These are phyloP conservation scores for Oxygymnocypris stewartii DNA, from an alignment of 2,113 vertebrate genomes.

Conservation along the genomic window DNA sequence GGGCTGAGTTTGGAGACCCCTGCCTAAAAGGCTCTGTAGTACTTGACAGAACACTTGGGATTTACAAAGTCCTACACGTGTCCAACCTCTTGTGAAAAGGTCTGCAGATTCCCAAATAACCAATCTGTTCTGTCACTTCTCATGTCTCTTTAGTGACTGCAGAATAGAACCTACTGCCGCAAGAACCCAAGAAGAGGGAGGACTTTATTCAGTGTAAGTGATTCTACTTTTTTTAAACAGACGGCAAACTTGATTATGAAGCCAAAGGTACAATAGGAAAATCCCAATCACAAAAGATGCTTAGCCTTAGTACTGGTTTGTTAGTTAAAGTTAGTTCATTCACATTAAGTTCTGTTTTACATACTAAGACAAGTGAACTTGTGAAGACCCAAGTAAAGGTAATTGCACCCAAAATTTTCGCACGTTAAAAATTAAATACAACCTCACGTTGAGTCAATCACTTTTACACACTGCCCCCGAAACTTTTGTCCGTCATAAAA, in stretches of 20 bases:
- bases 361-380: not conserved
- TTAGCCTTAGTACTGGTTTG: not conserved
- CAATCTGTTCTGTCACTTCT: not conserved
- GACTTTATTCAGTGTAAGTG: slow-evolving; percentile 52
- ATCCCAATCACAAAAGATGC: not conserved
- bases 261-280: not conserved
- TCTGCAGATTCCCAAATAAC: slow-evolving; percentile 8
- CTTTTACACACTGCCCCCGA: no score
- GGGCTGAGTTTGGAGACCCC: no score
- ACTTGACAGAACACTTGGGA: not conserved
- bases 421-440: no score
- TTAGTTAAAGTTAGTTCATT: not conserved
- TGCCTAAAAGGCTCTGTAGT: not conserved
- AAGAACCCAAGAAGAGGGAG: slow-evolving; percentile 34
- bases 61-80: not conserved
- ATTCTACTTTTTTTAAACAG: not conserved
- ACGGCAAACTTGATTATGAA: not conserved
- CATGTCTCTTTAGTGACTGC: slow-evolving; percentile 9
- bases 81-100: not conserved
- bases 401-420: no score
- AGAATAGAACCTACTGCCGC: slow-evolving; percentile 37
- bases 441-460: no score
- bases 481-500: no score
- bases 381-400: not conserved
- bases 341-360: not conserved